phyloP scores from a whole-genome alignment of 2,888 invertebrate genomes.

The Leucophenga montana region DNA sequence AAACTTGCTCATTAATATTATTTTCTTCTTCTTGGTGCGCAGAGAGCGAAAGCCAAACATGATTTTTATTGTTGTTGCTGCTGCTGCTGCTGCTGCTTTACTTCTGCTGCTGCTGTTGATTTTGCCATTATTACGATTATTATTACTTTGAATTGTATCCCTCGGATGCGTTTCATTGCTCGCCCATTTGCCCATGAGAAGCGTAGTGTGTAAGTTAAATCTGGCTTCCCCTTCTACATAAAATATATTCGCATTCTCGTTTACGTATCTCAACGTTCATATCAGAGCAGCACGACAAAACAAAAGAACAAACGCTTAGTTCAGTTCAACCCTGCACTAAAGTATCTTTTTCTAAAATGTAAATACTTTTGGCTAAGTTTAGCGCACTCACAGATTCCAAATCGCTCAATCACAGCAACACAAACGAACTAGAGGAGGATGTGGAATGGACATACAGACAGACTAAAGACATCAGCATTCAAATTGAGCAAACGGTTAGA shows the following conservation, averaged over 20 bases:
- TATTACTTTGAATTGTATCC: slow-evolving; percentile 12
- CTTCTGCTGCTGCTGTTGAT: slow-evolving; percentile 2
- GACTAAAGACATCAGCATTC: slow-evolving; percentile 50
- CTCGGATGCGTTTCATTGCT: not conserved
- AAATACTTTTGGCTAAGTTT: slow-evolving; percentile 66
- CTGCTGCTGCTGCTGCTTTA: slow-evolving; percentile 33
- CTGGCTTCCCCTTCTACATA: not conserved
- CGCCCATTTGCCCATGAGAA: not conserved
- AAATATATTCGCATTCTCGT: slow-evolving; percentile 12
- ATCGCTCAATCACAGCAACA: slow-evolving; percentile 48
- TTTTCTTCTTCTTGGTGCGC: slow-evolving; percentile 32
- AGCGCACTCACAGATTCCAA: slow-evolving; percentile 53
- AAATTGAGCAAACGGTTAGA: slow-evolving; percentile 54
- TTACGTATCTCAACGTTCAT: slow-evolving; percentile 53
- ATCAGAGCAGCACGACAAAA: slow-evolving; percentile 39
- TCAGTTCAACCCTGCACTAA: slow-evolving; percentile 42
- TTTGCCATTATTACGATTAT: slow-evolving; percentile 20
- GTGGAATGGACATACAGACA: slow-evolving; percentile 1
- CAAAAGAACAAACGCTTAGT: not conserved
- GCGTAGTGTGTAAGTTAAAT: not conserved
- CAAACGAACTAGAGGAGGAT: not conserved
- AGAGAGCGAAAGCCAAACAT: slow-evolving; percentile 13
- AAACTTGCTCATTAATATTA: slow-evolving; percentile 62
- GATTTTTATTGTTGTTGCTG: slow-evolving; percentile 34
- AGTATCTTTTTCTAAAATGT: slow-evolving; percentile 55